Base-by-base conservation (phyloP, 2,888 invertebrate genomes). In the Eupithecia tripunctaria region DNA sequence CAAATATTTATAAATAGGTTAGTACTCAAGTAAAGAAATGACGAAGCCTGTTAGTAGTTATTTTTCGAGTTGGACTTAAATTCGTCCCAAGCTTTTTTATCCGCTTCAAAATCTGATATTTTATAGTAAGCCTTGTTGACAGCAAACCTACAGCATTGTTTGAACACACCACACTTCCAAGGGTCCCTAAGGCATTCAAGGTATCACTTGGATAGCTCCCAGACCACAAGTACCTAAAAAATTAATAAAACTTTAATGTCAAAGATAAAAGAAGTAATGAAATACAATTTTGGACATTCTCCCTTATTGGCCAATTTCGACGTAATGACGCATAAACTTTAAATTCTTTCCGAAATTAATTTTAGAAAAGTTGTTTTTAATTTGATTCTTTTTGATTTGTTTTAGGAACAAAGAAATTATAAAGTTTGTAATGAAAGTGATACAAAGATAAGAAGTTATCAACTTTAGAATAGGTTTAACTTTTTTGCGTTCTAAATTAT, bases 251-350 rank as follows among this genome's bases (percentile, higher is more conserved):
- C 25, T 56, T 56, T 56, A 25, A 56, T 25, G 25, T 14, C 25
- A 56, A 56, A 74, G 68, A 68, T 71, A 70, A 73, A 70, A 59
- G 47, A 51, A 32, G 74, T 74, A 74, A 74, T 74, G 70, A 74
- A 74, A 74, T 65, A 74, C 65, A 74, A 71, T 41, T 74, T 74
- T 6, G 67, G 56, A 21, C 51, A 64, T 64, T 59, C 36, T 27
- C 41, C 41, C n/a, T 62, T 51, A 74, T 68, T 71, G 27, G 68
- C 60, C 62, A 71, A 68, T 71, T 70, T 51, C 32, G 59, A 65
- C 15, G 69, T 64, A 70, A 73, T 65, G 56, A 68, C 63, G 68
- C 21, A 56, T 64, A 56, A 67, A 64, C 38, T 67, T 71, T 36
- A 41, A 56, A 56, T 56, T 56, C 12, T 25, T 56, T 56, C 1